Conservation (phyloP, 1,140 invertebrate genomes). For the Zaprionus camerounensis region DNA sequence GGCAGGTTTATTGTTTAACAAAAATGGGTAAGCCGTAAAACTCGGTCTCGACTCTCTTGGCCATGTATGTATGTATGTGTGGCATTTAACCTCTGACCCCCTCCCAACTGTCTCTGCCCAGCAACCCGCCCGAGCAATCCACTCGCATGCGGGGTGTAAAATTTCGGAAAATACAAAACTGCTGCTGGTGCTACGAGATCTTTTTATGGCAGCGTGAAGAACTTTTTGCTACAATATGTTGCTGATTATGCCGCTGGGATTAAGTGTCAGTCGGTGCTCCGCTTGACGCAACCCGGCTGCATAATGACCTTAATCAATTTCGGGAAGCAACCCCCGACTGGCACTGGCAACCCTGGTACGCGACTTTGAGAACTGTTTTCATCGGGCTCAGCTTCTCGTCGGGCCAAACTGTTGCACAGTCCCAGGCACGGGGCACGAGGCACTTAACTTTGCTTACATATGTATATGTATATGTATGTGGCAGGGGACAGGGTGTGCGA, state of each 20-base stretch:
- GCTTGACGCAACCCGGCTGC: constrained; percentile 61
- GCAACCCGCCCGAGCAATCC: background rate
- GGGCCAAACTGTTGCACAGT: constrained; percentile 68
- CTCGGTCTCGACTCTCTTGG: constrained; percentile 11
- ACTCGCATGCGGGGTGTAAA: constrained; percentile 54
- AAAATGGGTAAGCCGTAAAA: constrained; percentile 79
- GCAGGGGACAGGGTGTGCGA: background rate
- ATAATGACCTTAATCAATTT: constrained; percentile 83
- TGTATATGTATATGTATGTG: background rate
- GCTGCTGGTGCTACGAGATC: constrained; percentile 34
- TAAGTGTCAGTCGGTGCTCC: constrained; percentile 67
- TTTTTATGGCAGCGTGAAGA: constrained; percentile 61
- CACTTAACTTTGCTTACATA: constrained; percentile 48
- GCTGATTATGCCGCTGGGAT: constrained; percentile 82
- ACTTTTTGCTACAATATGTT: constrained; percentile 82
- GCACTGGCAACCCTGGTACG: constrained; percentile 11
- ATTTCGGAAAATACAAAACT: constrained; percentile 65
- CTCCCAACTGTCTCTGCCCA: background rate
- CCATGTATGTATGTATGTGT: background rate
- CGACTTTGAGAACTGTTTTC: constrained; percentile 48
- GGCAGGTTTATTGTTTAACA: constrained; percentile 71
- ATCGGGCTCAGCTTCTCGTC: constrained; percentile 23
- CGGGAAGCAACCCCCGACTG: constrained; percentile 49
- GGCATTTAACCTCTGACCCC: constrained; percentile 62
- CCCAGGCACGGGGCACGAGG: constrained; percentile 10